Evolutionary conservation across 92 coral and sea anemone species (phyloP).

Genomic region (Phenganax marumi): DNA sequence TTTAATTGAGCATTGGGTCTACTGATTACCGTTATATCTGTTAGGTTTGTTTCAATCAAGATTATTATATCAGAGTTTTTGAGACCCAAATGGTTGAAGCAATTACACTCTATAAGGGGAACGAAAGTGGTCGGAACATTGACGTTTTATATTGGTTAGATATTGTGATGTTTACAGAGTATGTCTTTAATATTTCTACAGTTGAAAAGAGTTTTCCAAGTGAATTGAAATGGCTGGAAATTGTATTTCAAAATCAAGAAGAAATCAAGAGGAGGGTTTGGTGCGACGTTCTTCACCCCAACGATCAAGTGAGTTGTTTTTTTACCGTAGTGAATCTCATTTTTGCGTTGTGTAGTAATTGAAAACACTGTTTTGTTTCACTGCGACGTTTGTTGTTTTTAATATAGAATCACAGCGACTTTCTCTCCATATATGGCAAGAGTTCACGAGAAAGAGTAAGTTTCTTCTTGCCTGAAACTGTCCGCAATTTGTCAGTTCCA

Average conservation of each 20-base stretch:
- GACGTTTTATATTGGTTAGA: no score
- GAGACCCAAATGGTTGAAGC: no score
- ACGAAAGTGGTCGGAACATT: neutral
- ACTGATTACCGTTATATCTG: no score
- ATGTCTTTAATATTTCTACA: neutral
- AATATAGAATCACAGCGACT: neutral
- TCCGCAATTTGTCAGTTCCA: no score
- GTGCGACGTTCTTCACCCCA: neutral
- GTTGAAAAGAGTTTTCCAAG: neutral
- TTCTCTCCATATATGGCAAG: constrained; percentile 2
- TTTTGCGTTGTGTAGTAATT: neutral
- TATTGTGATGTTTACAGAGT: neutral
- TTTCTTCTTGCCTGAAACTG: no score
- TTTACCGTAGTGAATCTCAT: neutral
- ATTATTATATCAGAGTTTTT: no score
- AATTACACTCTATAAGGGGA: no score
- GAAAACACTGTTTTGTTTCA: neutral
- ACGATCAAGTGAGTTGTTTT: constrained; percentile 17
- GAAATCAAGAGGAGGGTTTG: neutral
- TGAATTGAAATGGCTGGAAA: constrained; percentile 34
- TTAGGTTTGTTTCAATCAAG: no score
- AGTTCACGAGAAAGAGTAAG: constrained; percentile 15
- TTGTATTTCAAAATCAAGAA: constrained; percentile 36
- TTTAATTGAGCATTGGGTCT: no score
- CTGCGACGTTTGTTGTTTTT: neutral